Evolutionary conservation across 2,113 vertebrate species (phyloP), one percentile per base, ranked within the genome.

Genomic region (Gadus chalcogrammus): DNA sequence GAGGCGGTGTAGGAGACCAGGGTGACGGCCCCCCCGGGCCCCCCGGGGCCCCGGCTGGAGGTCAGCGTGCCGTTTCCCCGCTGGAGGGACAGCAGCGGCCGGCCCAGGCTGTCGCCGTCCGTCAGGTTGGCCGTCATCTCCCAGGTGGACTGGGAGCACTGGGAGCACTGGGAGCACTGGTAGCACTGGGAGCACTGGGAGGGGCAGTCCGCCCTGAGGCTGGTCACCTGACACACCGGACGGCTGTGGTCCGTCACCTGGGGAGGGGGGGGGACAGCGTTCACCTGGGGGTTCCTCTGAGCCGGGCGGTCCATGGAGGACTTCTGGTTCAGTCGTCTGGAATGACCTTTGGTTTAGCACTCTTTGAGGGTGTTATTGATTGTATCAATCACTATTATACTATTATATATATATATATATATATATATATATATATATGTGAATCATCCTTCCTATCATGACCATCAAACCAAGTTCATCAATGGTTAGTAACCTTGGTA

Each of bases 181-280:
- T n/a, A n/a, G n/a, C n/a, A 22, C 0, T 3, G 7, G 61, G 68
- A 83, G 83, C 88, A 88, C 65, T 75, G 72, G 0, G 20, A 58
- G 1, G 79, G 53, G 75, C 91, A 91, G 62, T 73, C 78, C 52
- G 79, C 66, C 28, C 17, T 20, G 2, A 84, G 15, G 16, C 60
- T 76, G 60, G 83, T 28, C 48, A 70, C 55, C 72, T 84, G 2
- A 65, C 89, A 91, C n/a, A 18, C 68, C 0, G 91, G 89, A 0
- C 5, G 27, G 1, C n/a, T 74, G 65, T 89, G 74, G 73, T 90
- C 88, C 0, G 69, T 85, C 20, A 85, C 83, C 90, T 91, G 8
- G 11, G 42, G 42, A 2, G 42, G 42, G 42, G 12, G 42, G 42
- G 8, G 42, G 8, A 48, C 24, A 24, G 2, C 8, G 11, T 48